These are phyloP conservation scores for Apis dorsata DNA, from an alignment of 1,140 invertebrate genomes.

Conservation along the genomic window DNA sequence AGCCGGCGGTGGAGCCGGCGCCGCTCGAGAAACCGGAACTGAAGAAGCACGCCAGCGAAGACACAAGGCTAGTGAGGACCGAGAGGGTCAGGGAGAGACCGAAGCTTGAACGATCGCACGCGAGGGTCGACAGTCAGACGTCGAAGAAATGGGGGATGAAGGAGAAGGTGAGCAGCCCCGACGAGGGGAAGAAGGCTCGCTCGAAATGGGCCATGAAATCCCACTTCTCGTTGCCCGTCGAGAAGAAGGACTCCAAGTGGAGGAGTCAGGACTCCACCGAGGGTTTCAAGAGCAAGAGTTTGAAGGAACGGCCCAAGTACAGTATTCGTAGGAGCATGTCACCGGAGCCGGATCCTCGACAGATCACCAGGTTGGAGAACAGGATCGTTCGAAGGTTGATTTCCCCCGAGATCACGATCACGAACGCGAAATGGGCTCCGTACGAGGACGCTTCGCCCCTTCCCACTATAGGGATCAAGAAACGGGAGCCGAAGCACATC, in stretches of 20 bases:
- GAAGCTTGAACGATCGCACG: slow-evolving; percentile 55
- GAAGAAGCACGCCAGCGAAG: slow-evolving; percentile 72
- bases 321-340: slow-evolving; percentile 77
- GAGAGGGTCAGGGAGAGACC: slow-evolving; percentile 55
- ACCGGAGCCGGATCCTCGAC: slow-evolving; percentile 76
- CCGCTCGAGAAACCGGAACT: slow-evolving; percentile 63
- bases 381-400: slow-evolving; percentile 72
- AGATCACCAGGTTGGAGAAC: slow-evolving; percentile 69
- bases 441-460: slow-evolving; percentile 78
- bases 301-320: slow-evolving; percentile 76
- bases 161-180: slow-evolving; percentile 69
- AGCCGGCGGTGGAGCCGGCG: neutral
- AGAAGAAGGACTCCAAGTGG: slow-evolving; percentile 69
- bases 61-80: slow-evolving; percentile 46
- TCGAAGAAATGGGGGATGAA: slow-evolving; percentile 67
- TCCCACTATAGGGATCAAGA: slow-evolving; percentile 73
- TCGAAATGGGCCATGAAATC: slow-evolving; percentile 75
- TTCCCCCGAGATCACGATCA: slow-evolving; percentile 74
- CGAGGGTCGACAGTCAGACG: slow-evolving; percentile 46
- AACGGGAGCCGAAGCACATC: slow-evolving; percentile 74
- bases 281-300: slow-evolving; percentile 72
- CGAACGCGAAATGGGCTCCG: slow-evolving; percentile 75
- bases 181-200: slow-evolving; percentile 64
- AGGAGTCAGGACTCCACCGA: slow-evolving; percentile 62
- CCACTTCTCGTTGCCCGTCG: slow-evolving; percentile 75